Evolutionary conservation across 2,113 vertebrate species (phyloP), one percentile per base, ranked within the genome.

Genomic region (Apeltes quadracus): DNA sequence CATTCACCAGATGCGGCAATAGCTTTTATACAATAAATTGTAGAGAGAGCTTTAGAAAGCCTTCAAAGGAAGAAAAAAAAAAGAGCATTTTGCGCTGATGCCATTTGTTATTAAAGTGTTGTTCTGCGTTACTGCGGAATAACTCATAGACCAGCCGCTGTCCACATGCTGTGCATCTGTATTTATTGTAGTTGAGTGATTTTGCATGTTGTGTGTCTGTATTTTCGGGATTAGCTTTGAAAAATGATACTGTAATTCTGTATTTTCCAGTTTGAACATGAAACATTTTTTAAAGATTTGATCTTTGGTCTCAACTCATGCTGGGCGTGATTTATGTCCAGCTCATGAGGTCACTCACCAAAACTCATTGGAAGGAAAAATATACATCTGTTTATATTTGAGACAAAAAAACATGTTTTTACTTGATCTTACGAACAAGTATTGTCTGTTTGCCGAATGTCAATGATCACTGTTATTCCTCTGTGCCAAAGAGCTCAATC

Each of bases 11-110:
- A 70, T 74, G 61, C 39, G 75, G 29, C 69, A 65, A 25, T 61
- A 62, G 44, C 70, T 69, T 78, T 61, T 74, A 75, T 77, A 64
- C 72, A 70, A 58, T 61, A 70, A 58, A 48, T 51, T 67, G 14
- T 55, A 53, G 38, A 13, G 46, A 56, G 10, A 11, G 22, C 39
- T 56, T 61, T 77, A 78, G 46, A 82, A 74, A 56, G 38, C 14
- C 56, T 46, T 80, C 71, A 44, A 50, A 63, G 46, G 36, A 61
- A 20, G 70, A 48, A 29, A 59, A 50, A n/a, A n/a, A n/a, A n/a
- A n/a, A n/a, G n/a, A n/a, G 59, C 15, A 50, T 48, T 55, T 75
- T 51, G 32, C 41, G 53, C 65, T 32, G n/a, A 64, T 50, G 75
- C 67, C 15, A 36, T n/a, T 50, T 39, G 39, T 84, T 63, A 66